Conservation (phyloP, 1,140 invertebrate species). For the Drosophila nigromelanica region DNA sequence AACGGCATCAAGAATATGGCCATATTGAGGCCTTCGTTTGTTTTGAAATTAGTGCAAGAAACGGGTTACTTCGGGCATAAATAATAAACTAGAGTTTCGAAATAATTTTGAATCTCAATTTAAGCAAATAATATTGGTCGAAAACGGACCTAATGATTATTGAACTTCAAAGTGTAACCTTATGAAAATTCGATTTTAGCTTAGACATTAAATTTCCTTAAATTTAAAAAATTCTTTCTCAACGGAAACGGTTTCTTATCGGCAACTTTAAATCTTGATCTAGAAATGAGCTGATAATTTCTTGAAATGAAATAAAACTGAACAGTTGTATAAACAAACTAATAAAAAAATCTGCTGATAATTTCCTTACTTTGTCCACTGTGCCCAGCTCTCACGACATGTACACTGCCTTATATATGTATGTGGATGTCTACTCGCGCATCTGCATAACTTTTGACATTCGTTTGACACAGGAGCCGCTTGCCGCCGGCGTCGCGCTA, state of each 20-base stretch:
- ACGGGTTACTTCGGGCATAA: background rate
- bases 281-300: too few species aligned
- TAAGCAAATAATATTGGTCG: too few species aligned
- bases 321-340: too few species aligned
- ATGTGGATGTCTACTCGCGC: background rate
- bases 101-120: background rate
- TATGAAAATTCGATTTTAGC: too few species aligned
- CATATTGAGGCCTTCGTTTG: background rate
- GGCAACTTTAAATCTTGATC: too few species aligned
- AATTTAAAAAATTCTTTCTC: too few species aligned
- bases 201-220: background rate
- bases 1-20: background rate
- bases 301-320: too few species aligned
- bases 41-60: conserved; percentile 1
- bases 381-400: conserved; percentile 14
- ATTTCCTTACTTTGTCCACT: conserved; percentile 20
- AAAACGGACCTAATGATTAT: too few species aligned
- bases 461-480: conserved; percentile 71
- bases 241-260: too few species aligned
- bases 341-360: background rate
- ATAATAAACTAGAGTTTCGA: background rate
- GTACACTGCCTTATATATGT: background rate
- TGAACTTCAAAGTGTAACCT: too few species aligned
- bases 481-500: conserved; percentile 43
- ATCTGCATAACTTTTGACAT: conserved; percentile 46